A percentile compares a stretch with the other conserved stretches of the same genome.
Evolutionary conservation across 1,140 invertebrate genomes (phyloP).

Genomic region (Drosophila willistoni): DNA sequence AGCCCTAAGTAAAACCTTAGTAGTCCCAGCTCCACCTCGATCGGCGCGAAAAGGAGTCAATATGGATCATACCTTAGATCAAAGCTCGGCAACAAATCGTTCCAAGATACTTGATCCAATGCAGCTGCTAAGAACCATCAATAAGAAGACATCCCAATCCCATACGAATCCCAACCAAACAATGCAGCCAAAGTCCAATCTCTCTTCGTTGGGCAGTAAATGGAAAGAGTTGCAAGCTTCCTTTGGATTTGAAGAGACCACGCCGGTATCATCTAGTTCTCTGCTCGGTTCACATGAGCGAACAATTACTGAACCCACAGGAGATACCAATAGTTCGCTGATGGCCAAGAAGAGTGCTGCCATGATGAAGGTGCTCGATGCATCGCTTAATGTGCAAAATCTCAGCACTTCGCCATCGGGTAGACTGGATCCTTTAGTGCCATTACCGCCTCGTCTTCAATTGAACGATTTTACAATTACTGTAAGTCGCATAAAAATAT

Average conservation of each 20-base stretch:
- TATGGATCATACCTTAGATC: slow-evolving; percentile 39
- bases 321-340: slow-evolving; percentile 45
- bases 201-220: slow-evolving; percentile 59
- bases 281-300: slow-evolving; percentile 57
- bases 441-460: slow-evolving; percentile 39
- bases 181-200: slow-evolving; percentile 26
- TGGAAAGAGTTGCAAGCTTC: slow-evolving; percentile 74
- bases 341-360: slow-evolving; percentile 58
- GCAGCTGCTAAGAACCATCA: slow-evolving; percentile 70
- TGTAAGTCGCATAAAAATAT: slow-evolving; percentile 29
- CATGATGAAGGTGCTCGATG: slow-evolving; percentile 66
- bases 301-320: slow-evolving; percentile 61
- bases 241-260: slow-evolving; percentile 53
- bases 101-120: slow-evolving; percentile 75
- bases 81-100: slow-evolving; percentile 61
- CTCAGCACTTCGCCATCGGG: slow-evolving; percentile 78
- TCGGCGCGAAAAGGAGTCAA: slow-evolving; percentile 51
- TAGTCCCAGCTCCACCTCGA: slow-evolving; percentile 47
- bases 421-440: slow-evolving; percentile 68
- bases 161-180: slow-evolving; percentile 34
- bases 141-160: slow-evolving; percentile 48
- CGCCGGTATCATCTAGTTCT: slow-evolving; percentile 18
- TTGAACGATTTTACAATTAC: slow-evolving; percentile 57
- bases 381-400: slow-evolving; percentile 69
- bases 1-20: slow-evolving; percentile 43